Evolutionary conservation across 2,797 vertebrate species (phyloP).

Genomic region (Acanthornis magna): DNA sequence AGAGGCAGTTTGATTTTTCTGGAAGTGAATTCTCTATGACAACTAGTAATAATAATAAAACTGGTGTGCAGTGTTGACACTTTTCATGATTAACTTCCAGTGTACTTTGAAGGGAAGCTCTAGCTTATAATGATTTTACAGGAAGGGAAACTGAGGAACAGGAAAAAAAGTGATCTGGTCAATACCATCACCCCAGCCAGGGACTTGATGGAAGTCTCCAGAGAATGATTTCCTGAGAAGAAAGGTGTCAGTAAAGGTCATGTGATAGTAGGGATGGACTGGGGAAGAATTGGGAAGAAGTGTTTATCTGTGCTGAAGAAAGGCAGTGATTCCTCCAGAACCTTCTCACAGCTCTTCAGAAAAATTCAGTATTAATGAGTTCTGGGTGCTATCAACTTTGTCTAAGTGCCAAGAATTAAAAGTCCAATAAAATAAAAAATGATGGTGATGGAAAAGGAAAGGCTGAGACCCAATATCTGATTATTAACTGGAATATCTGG

Average conservation of each 20-base stretch:
- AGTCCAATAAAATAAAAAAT: not conserved
- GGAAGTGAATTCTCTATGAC: not conserved
- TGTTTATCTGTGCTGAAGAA: not conserved
- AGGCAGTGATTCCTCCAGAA: not conserved
- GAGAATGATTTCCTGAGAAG: not conserved
- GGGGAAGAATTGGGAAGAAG: not conserved
- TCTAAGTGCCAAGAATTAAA: not conserved
- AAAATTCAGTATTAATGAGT: not conserved
- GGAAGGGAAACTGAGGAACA: not conserved
- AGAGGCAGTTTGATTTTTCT: not conserved
- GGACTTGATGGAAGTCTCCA: not conserved
- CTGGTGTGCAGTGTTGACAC: not conserved
- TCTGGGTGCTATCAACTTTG: not conserved
- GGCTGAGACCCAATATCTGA: not conserved
- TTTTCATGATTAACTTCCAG: not conserved
- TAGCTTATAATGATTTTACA: not conserved
- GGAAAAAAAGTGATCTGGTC: not conserved
- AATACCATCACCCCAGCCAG: not conserved
- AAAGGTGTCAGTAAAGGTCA: not conserved
- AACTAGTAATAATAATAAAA: not conserved
- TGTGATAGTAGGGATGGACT: not conserved
- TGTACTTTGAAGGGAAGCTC: not conserved
- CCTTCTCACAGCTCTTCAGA: not conserved
- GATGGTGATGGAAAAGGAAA: not conserved
- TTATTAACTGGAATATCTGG: not conserved